Evolutionary conservation across 2,113 vertebrate genomes (phyloP), one percentile per base, ranked within the genome.

Genomic region (Calypte anna): DNA sequence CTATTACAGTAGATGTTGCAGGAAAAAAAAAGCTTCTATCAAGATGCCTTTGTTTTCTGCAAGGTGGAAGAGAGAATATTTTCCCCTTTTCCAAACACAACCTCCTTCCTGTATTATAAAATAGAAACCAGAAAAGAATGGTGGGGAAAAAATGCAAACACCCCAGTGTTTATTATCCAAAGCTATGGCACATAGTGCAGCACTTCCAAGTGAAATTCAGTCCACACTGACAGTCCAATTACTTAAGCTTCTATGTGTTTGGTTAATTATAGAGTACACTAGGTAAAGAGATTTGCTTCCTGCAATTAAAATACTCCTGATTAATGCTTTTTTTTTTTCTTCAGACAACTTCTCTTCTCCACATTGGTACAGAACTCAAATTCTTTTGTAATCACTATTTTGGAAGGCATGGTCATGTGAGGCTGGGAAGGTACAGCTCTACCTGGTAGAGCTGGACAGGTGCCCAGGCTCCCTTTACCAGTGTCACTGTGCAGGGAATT

Each of bases 361-460:
- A 4, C 9, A 24, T 24, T 21, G 24, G 3, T 7, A 27, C 70
- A 94, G 69, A 82, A 44, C 36, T 27, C 48, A 16, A 18, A 30
- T 24, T n/a, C 23, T 1, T 7, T 9, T 31, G 23, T 8, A 19
- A 30, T 22, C 14, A 2, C 15, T 31, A 1, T 30, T 63, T 40
- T 3, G 7, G 50, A 59, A 82, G 72, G 54, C 0, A 0, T 2
- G 25, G 17, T 23, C 7, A 3, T 1, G 1, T 17, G 10, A 9
- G 3, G 27, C 2, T 55, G 44, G 62, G 83, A 40, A 31, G 2
- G 1, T 1, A 7, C n/a, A 24, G 53, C 11, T 15, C 27, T 16
- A 11, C 38, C 38, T 40, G 38, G 38, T 40, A 40, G 38, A 40
- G 38, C 38, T 40, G 38, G 40, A 40, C 40, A 40, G 40, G 40